phyloP scores from a whole-genome alignment of 1,140 invertebrate species.

The Oreohelix idahoensis region DNA sequence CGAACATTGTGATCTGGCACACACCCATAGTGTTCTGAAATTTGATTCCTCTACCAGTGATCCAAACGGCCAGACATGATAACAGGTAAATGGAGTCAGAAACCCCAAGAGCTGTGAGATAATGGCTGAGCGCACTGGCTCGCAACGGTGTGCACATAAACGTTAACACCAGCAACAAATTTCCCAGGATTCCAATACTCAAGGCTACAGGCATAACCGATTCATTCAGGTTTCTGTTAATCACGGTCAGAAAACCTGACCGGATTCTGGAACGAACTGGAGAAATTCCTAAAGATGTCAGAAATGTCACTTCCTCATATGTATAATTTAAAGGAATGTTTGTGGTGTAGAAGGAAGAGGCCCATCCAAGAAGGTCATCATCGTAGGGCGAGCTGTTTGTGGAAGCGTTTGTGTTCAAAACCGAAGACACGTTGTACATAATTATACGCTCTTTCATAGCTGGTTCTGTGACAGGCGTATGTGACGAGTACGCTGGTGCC shows the following conservation, averaged over 20 bases:
- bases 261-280: not conserved
- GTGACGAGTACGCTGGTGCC: not conserved
- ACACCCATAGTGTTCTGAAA: conserved; percentile 49
- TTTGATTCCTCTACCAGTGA: conserved; percentile 29
- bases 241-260: not conserved
- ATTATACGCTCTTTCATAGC: not conserved
- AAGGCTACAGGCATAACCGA: conserved; percentile 40
- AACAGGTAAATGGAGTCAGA: conserved; percentile 44
- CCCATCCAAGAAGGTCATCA: not conserved
- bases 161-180: conserved; percentile 32
- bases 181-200: conserved; percentile 42
- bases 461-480: not conserved
- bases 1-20: conserved; percentile 50
- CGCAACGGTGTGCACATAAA: conserved; percentile 46
- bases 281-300: not conserved
- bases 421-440: conserved; percentile 13
- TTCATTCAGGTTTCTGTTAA: conserved; percentile 20
- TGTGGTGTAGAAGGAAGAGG: not conserved
- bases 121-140: conserved; percentile 43
- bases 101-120: conserved; percentile 49
- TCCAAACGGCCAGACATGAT: conserved; percentile 43
- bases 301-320: conserved; percentile 1
- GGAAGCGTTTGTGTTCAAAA: not conserved
- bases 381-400: not conserved
- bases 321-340: not conserved